Conservation (phyloP, 2,113 vertebrate genomes). For the Okapia johnstoni region DNA sequence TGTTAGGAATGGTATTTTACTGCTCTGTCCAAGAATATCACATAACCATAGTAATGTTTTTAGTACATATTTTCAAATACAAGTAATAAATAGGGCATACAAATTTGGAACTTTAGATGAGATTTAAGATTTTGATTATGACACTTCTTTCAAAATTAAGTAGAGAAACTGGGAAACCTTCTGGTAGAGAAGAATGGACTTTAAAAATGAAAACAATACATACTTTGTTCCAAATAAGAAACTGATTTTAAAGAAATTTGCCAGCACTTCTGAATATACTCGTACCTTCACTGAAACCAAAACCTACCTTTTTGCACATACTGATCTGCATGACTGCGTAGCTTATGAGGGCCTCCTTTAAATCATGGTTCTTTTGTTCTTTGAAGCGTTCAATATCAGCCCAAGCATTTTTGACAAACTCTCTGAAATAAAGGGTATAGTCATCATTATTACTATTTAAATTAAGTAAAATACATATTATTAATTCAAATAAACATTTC, state of each 20-base stretch:
- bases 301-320: constrained; percentile 96
- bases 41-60: background rate
- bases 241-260: background rate
- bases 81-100: background rate
- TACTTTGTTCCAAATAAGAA: background rate
- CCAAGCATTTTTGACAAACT: constrained; percentile 94
- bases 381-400: constrained; percentile 94
- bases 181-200: background rate
- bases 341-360: constrained; percentile 95
- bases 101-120: background rate
- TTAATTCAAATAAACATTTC: background rate
- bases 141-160: constrained; percentile 7
- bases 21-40: background rate
- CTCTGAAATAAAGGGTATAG: constrained; percentile 81
- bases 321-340: constrained; percentile 98
- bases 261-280: background rate
- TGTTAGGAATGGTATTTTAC: background rate
- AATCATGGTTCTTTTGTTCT: constrained; percentile 94
- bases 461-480: background rate
- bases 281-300: background rate
- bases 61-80: background rate
- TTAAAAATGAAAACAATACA: background rate
- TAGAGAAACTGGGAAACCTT: background rate
- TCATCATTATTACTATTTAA: constrained; percentile 18
- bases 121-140: background rate